Percentiles rank a stretch among this genome's conserved stretches.
Evolutionary conservation across 2,797 vertebrate genomes (phyloP).

Genomic region (Rhinogobio ventralis): DNA sequence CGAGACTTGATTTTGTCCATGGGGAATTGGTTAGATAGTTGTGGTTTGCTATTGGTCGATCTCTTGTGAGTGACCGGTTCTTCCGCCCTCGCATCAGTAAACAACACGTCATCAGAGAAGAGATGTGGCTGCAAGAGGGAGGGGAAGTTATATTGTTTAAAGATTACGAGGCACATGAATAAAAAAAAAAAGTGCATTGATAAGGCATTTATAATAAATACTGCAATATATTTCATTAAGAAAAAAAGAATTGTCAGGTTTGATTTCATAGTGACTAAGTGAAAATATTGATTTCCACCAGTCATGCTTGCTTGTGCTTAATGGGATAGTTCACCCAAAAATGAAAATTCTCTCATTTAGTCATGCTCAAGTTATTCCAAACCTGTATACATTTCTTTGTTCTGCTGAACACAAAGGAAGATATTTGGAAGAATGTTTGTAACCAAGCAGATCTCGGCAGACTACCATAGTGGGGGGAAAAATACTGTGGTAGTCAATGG

Average conservation of each 20-base stretch:
- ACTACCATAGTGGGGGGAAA: too few relatives aligned
- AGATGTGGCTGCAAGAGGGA: neutral
- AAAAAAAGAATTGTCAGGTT: too few relatives aligned
- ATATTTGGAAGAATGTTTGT: too few relatives aligned
- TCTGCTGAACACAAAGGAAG: too few relatives aligned
- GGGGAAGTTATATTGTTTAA: neutral
- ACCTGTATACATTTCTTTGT: too few relatives aligned
- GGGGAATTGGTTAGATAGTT: neutral
- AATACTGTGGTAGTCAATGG: too few relatives aligned
- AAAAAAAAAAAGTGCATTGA: neutral
- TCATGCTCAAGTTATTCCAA: too few relatives aligned
- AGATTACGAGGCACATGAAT: neutral
- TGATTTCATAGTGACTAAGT: neutral
- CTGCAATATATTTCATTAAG: fast-evolving
- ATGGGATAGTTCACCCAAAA: too few relatives aligned
- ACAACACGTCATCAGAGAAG: neutral
- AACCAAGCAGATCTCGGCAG: too few relatives aligned
- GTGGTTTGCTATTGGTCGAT: neutral
- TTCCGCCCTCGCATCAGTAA: neutral
- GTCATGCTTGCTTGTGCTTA: neutral
- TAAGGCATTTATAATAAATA: neutral
- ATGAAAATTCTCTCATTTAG: too few relatives aligned
- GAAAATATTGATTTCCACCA: neutral
- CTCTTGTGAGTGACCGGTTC: neutral
- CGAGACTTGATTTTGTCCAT: neutral